phyloP scores from a whole-genome alignment of 53 echinoderm and acorn worm genomes.

The Paracentrotus lividus region DNA sequence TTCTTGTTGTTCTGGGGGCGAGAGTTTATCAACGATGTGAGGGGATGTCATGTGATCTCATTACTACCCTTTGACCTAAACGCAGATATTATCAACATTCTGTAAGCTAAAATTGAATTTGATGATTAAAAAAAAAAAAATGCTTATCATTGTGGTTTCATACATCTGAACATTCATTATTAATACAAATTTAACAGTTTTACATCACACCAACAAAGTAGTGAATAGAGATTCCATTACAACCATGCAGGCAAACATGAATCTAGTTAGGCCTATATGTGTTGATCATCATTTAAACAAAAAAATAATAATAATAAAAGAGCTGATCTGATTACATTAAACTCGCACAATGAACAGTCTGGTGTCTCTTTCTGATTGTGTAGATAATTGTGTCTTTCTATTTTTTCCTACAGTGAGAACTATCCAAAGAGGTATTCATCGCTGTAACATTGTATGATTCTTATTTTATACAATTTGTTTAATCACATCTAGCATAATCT shows the following conservation, averaged over 20 bases:
- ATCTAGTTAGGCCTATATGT: too few species aligned
- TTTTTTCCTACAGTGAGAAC: neutral
- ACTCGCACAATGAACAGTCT: neutral
- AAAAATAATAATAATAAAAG: too few species aligned
- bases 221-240: too few species aligned
- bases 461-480: neutral
- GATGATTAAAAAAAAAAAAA: neutral
- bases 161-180: neutral
- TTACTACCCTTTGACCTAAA: neutral
- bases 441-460: neutral
- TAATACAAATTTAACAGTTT: neutral
- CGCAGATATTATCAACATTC: neutral
- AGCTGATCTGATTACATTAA: too few species aligned
- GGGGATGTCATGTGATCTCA: neutral
- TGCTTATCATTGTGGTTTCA: neutral
- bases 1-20: neutral
- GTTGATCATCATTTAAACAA: too few species aligned
- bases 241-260: too few species aligned
- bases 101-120: neutral
- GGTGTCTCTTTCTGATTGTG: neutral
- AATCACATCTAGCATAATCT: neutral
- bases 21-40: neutral
- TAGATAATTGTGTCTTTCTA: neutral
- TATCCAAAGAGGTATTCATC: neutral
- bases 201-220: too few species aligned